Conservation (phyloP, 2,888 invertebrate genomes). For the Lydus trimaculatus region DNA sequence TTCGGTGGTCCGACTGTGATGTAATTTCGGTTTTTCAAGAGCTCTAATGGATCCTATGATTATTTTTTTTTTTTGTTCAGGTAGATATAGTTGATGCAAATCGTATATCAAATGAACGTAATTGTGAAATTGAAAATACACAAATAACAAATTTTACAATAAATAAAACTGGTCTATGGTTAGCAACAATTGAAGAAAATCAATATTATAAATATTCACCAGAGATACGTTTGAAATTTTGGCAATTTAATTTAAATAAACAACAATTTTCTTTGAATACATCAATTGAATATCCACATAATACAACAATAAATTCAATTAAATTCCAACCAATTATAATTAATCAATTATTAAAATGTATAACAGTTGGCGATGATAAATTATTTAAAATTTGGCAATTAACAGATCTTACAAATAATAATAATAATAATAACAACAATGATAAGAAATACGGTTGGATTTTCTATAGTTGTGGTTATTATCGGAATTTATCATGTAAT, state of each 20-base stretch:
- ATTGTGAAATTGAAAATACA: slow-evolving; percentile 67
- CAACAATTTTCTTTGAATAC: slow-evolving; percentile 77
- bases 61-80: slow-evolving; percentile 58
- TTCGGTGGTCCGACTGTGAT: no score
- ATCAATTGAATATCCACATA: slow-evolving; percentile 75
- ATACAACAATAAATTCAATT: slow-evolving; percentile 66
- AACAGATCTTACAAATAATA: slow-evolving; percentile 64
- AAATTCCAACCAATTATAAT: slow-evolving; percentile 65
- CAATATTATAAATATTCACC: slow-evolving; percentile 64
- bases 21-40: no score
- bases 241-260: slow-evolving; percentile 67
- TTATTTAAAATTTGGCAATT: slow-evolving; percentile 77
- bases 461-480: slow-evolving; percentile 70
- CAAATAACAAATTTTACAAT: slow-evolving; percentile 74
- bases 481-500: slow-evolving; percentile 66
- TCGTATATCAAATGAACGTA: slow-evolving; percentile 70
- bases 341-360: slow-evolving; percentile 64
- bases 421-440: slow-evolving; percentile 58
- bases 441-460: slow-evolving; percentile 64
- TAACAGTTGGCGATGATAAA: slow-evolving; percentile 73
- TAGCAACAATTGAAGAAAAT: slow-evolving; percentile 74
- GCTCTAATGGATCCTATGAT: no score
- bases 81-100: slow-evolving; percentile 77
- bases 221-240: slow-evolving; percentile 79
- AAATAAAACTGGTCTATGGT: slow-evolving; percentile 72